Base-by-base conservation (phyloP, 2,888 invertebrate species). In the Argyra leucocephala region DNA sequence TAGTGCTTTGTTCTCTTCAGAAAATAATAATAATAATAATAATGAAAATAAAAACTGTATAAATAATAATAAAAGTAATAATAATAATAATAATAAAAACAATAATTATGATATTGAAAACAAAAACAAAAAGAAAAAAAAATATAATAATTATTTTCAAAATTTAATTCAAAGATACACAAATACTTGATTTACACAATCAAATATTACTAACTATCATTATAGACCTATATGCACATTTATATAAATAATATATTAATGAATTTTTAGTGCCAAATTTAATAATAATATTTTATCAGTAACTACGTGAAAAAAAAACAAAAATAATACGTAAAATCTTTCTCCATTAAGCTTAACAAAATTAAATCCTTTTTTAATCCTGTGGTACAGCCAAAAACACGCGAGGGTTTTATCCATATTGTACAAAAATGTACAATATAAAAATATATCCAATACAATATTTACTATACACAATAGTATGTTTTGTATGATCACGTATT, bases 281-380 rank as follows among this genome's bases (percentile, higher is more conserved):
- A n/a, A 10, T 21, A 12, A 22, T 22, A 58, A 58, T 58, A 58
- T 15, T 22, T 22, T 58, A 22, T 22, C 22, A 22, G 58, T 21
- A 21, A 22, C 22, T 58, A 58, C 58, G 22, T 22, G 12, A 58
- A 22, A 58, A 22, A 10, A 58, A 22, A 22, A 22, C 15, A 57
- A 57, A 57, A 58, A 48, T 48, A 48, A 48, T 48, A 48, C 48
- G 15, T n/a, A 48, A 48, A 48, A 48, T 48, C 48, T 48, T 48
- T 48, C 48, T 48, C 48, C 48, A 48, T 48, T 48, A 48, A 48
- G 48, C 48, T 48, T 48, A 48, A 48, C 48, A 22, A 15, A 58
- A 58, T 22, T 22, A 58, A 58, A 58, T 58, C 58, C 58, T 58
- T 22, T 58, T 58, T 58, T 58, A 58, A 58, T 58, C 58, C 58